phyloP scores from a whole-genome alignment of 2,888 invertebrate genomes.

The Cotesia congregata region DNA sequence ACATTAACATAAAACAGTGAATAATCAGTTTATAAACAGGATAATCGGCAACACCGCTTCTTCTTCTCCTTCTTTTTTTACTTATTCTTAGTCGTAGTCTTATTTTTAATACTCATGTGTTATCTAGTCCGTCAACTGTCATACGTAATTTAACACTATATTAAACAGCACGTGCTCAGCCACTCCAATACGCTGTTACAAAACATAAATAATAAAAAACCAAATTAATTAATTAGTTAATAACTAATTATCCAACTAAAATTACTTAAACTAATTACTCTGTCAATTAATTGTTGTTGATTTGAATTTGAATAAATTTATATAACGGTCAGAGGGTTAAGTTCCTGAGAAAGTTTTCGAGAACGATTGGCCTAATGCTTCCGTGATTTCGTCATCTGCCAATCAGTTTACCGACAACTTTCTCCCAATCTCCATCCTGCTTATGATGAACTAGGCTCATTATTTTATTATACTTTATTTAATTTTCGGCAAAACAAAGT shows the following conservation, averaged over 20 bases:
- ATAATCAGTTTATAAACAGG: constrained; percentile 12
- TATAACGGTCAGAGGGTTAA: constrained; percentile 61
- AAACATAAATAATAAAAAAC: neutral
- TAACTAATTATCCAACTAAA: too few species aligned
- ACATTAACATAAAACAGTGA: neutral
- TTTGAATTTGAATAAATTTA: constrained; percentile 46
- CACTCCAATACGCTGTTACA: neutral
- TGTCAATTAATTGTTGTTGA: too few species aligned
- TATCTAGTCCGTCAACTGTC: constrained; percentile 40
- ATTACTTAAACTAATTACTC: too few species aligned
- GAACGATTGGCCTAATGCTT: constrained; percentile 59
- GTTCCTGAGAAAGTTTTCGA: constrained; percentile 59
- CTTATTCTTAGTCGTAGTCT: constrained; percentile 1
- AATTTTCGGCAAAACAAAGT: too few species aligned
- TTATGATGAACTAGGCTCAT: constrained; percentile 45
- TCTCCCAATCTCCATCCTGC: constrained; percentile 52
- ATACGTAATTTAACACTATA: constrained; percentile 28
- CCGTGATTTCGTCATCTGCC: constrained; percentile 62
- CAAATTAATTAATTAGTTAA: too few species aligned
- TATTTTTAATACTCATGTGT: neutral
- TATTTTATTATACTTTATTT: neutral
- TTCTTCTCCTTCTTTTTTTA: neutral
- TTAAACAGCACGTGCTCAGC: constrained; percentile 20
- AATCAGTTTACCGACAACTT: constrained; percentile 62
- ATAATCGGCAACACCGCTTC: constrained; percentile 30